Base-by-base conservation (phyloP, 2,113 vertebrate genomes). In the Butastur rufipennis region DNA sequence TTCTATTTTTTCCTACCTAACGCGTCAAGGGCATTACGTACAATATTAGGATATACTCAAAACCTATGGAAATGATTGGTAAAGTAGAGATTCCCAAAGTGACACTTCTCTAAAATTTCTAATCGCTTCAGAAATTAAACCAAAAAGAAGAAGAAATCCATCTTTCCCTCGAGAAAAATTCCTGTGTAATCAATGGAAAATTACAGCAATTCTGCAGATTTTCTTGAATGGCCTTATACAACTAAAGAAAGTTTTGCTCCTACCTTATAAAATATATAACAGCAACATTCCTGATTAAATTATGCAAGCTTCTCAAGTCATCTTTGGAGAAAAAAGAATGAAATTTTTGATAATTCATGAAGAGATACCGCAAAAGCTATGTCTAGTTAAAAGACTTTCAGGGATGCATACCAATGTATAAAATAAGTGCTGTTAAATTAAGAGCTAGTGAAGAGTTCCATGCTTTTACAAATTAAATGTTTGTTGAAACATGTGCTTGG, bases 1-100 rank as follows among this genome's bases (percentile, higher is more conserved):
- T 59, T 25, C 9, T 42, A 31, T 26, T 71, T 70, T 48, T 58
- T 25, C 34, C 34, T 58, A 22, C 63, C 13, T 29, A 40, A 52
- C 21, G 8, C 0, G 0, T 16, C n/a, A 70, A 47, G 31, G n/a
- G 5, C 7, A 23, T 40, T 31, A 56, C 1, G 1, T 14, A 25
- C 11, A 20, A 3, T 26, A n/a, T 47, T 27, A 71, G 56, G 31
- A 55, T 38, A 52, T 10, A 63, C 31, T 22, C 31, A 25, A 68
- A 74, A n/a, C 11, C 32, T 88, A 5, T 25, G 13, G 12, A 58
- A 58, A 42, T 7, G 32, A 43, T 5, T 29, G 62, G 25, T 40
- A 34, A 56, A 47, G 13, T 21, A 79, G 45, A 23, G 36, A n/a
- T 17, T 38, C 61, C 66, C 43, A 32, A 56, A 34, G 73, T 31